These are phyloP conservation scores for Fukomys damarensis DNA, from an alignment of 2,113 vertebrate genomes.

Conservation along the genomic window DNA sequence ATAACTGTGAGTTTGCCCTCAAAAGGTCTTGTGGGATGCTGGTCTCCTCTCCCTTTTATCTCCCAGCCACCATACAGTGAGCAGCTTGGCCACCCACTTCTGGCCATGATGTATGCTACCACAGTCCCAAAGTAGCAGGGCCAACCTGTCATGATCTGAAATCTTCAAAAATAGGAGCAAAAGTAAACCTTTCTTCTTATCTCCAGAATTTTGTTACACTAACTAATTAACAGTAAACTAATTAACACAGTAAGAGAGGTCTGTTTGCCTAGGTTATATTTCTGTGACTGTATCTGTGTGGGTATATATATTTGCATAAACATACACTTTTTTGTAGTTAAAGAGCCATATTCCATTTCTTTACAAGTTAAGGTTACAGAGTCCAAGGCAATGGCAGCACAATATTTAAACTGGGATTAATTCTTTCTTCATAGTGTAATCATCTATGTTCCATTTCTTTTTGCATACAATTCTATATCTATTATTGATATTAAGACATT, in stretches of 20 bases:
- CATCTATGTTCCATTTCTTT: not conserved
- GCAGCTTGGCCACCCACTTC: not conserved
- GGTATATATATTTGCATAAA: not conserved
- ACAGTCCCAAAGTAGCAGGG: not conserved
- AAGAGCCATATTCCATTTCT: not conserved
- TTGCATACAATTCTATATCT: not conserved
- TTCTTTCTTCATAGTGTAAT: constrained; percentile 8
- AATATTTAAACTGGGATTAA: not conserved
- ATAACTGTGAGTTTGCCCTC: not conserved
- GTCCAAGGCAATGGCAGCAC: not conserved
- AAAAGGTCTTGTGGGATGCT: not conserved
- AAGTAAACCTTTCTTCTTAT: not conserved
- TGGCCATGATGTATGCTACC: not conserved
- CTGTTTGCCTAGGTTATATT: not conserved
- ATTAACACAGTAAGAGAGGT: not conserved
- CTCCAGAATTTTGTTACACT: not conserved
- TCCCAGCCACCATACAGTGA: not conserved
- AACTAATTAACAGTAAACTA: not conserved
- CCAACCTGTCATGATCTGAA: not conserved
- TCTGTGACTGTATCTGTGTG: not conserved
- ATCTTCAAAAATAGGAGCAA: not conserved
- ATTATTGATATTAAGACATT: not conserved
- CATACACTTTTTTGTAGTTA: not conserved
- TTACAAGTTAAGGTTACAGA: not conserved
- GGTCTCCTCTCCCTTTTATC: not conserved